A percentile compares a stretch with the other conserved stretches of the same genome.
Conservation (phyloP, 2,888 invertebrate species). For the Dusona sp. region DNA sequence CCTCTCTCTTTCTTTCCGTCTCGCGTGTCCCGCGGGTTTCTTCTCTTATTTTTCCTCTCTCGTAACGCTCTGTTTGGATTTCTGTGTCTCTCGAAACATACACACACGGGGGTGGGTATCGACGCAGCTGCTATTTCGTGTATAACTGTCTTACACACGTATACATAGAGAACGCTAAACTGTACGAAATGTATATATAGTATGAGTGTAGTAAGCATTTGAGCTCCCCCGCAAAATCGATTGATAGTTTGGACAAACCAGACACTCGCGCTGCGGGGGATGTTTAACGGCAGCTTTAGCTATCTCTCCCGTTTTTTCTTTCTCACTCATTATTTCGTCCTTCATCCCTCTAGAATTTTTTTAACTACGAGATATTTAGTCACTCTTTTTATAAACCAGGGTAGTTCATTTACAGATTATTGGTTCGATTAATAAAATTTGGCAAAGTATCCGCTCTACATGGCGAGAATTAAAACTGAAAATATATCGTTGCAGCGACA, state of each 20-base stretch:
- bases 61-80: conserved; percentile 79
- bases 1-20: conserved; percentile 16
- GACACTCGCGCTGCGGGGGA: conserved; percentile 62
- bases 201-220: conserved; percentile 48
- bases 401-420: background rate
- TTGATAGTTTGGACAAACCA: conserved; percentile 82
- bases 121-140: conserved; percentile 70
- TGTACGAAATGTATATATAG: conserved; percentile 10
- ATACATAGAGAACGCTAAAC: conserved; percentile 53
- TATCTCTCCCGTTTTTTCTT: background rate
- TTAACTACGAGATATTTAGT: background rate
- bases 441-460: background rate
- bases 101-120: conserved; percentile 64
- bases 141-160: conserved; percentile 68
- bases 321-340: background rate
- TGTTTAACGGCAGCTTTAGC: conserved; percentile 40
- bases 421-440: background rate
- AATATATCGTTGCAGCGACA: no score
- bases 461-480: no score
- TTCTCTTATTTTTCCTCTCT: conserved; percentile 40
- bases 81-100: conserved; percentile 71
- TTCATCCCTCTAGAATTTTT: background rate
- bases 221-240: conserved; percentile 74
- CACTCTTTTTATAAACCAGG: background rate
- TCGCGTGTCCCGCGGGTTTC: conserved; percentile 31